Evolutionary conservation across 2,113 vertebrate genomes (phyloP), one percentile per base, ranked within the genome.

Genomic region (Solea solea): DNA sequence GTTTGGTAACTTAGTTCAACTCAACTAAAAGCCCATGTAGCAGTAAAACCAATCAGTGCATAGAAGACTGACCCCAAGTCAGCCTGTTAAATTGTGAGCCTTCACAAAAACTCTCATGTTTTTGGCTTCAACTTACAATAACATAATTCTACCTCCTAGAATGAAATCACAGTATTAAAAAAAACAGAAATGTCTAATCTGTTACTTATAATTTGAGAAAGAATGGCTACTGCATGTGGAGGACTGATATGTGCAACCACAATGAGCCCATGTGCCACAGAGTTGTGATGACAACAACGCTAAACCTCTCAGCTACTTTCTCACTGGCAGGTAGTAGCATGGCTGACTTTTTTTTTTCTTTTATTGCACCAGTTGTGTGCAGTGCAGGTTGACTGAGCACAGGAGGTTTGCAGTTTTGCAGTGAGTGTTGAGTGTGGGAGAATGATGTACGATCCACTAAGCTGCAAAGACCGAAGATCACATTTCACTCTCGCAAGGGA

Each of bases 401-500:
- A 15, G 60, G 74, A 44, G 65, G 61, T 59, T 71, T 68, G 63
- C 86, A 65, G 15, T 60, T 69, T 66, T 69, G 74, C 64, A 21
- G 56, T 57, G 77, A 28, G 10, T 16, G 67, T 55, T 45, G 75
- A 88, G 78, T 87, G 86, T 88, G 88, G 80, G 86, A 89, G 88
- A 91, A 86, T 84, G 85, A 89, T 86, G 71, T 81, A 85, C 53
- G 79, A 88, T 81, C 83, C 78, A 82, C 80, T 79, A 66, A 90
- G 81, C 86, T 83, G 84, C 78, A 60, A 68, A 86, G 81, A 82
- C 70, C 28, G 15, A 75, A 85, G 85, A 89, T 90, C 90, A 81
- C 82, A 88, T 91, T 91, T 91, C 90, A 90, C 88, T 76, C 76
- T 84, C 45, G 74, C 82, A 88, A 78, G 89, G 85, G 86, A 90